Base-by-base conservation (phyloP, 2,113 vertebrate genomes). In the Amphilophus citrinellus region DNA sequence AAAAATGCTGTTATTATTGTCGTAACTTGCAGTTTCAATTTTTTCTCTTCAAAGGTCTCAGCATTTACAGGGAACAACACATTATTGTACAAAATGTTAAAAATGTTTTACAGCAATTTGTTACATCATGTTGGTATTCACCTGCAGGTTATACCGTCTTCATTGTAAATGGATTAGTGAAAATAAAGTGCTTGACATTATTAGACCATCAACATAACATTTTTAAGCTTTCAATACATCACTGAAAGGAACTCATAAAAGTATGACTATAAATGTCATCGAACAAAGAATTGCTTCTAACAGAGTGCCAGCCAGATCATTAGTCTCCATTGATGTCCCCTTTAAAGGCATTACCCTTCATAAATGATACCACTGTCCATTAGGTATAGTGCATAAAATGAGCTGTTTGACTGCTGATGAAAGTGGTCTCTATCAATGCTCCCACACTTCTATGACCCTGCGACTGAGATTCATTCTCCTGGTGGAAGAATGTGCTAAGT, bases 261-360 rank as follows among this genome's bases (percentile, higher is more conserved):
- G 47, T 65, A 61, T 32, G 47, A 57, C 75, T 76, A 73, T 73
- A 80, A 88, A 87, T 90, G 87, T 85, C 92, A 86, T 80, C 76
- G 77, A 79, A 24, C 81, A 88, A 62, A 77, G 71, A 32, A 86
- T 47, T 32, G 44, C 83, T 71, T 60, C 60, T 32, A 47, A 83
- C 77, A 77, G 61, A 88, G 75, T 76, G 50, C 68, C 11, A 11
- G 68, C 81, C 80, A 87, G 60, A 85, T 90, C 86, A 61, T 90
- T 90, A 91, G 79, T 84, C 77, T 61, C 68, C 59, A 22, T 22
- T 86, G 80, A 90, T 85, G 88, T 78, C 84, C 68, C 60, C 77
- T 86, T 84, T 79, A 83, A 93, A 90, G 81, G 57, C 91, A 91
- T 92, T 90, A 92, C 87, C 87, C 91, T 92, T 94, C 88, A 89